phyloP scores from a whole-genome alignment of 2,888 invertebrate genomes.

The Parnassius smintheus region DNA sequence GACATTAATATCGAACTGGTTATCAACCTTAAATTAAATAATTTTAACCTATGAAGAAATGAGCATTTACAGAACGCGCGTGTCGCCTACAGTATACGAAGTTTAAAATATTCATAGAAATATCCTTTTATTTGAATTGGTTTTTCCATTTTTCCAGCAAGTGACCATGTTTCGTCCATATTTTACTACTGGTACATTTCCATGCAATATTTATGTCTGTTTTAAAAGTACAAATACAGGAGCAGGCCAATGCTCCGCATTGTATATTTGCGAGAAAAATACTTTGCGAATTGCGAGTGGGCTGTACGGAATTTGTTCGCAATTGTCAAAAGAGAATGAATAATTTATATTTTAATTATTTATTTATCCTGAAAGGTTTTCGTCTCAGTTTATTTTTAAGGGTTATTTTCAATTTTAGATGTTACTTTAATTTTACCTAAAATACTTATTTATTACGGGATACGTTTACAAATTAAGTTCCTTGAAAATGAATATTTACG shows the following conservation, averaged over 20 bases:
- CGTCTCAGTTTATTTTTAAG: conserved; percentile 7
- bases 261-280: conserved; percentile 8
- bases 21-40: no score
- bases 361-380: not conserved
- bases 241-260: conserved; percentile 15
- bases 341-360: conserved; percentile 7
- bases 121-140: not conserved
- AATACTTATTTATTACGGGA: conserved; percentile 14
- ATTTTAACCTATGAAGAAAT: no score
- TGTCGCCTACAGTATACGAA: not conserved
- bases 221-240: conserved; percentile 19
- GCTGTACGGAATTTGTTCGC: not conserved
- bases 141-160: conserved; percentile 1
- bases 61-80: no score
- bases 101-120: not conserved
- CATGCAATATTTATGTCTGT: conserved; percentile 16
- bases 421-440: conserved; percentile 14
- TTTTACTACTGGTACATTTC: conserved; percentile 3
- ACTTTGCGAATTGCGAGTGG: conserved; percentile 7
- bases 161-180: conserved; percentile 2
- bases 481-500: no score
- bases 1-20: no score
- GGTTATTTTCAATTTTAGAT: conserved; percentile 29
- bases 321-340: conserved; percentile 1
- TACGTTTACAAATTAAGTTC: conserved; percentile 9